These are phyloP conservation scores for Anas bernieri DNA, from an alignment of 2,797 vertebrate genomes.

Conservation along the genomic window DNA sequence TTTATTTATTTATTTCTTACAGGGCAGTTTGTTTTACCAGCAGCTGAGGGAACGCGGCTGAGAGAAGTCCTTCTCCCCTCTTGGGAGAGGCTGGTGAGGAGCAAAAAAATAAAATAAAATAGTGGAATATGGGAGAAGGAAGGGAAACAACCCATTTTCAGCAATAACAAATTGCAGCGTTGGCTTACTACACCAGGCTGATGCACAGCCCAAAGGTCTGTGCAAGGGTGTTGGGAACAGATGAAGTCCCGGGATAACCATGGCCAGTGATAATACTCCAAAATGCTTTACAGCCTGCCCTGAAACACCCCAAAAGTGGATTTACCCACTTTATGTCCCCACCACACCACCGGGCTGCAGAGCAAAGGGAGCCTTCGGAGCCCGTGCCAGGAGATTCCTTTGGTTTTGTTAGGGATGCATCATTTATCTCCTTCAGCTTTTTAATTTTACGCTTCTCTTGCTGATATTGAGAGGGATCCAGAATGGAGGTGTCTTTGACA, in stretches of 20 bases:
- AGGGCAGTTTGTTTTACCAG: not conserved
- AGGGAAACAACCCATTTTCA: not conserved
- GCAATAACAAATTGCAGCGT: not conserved
- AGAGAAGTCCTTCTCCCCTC: not conserved
- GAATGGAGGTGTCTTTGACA: not conserved
- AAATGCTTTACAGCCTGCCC: not conserved
- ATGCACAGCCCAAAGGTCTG: not conserved
- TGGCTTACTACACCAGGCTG: not conserved
- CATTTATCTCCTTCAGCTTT: slow-evolving; percentile 26
- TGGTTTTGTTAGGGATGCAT: not conserved
- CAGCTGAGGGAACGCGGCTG: not conserved
- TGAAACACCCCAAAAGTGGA: not conserved
- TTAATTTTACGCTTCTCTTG: slow-evolving; percentile 12
- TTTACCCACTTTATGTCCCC: not conserved
- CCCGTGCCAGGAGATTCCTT: not conserved
- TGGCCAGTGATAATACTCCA: not conserved
- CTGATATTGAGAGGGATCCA: not conserved
- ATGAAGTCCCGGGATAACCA: not conserved
- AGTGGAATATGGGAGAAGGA: not conserved
- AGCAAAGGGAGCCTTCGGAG: not conserved
- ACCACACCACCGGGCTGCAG: not conserved
- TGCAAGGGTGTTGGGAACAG: not conserved
- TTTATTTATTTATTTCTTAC: not conserved
- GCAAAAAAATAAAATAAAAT: not conserved
- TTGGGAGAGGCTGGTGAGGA: not conserved